A percentile compares a stretch with the other conserved stretches of the same genome.
These are phyloP conservation scores for Hypsopygia costalis DNA, from an alignment of 2,888 invertebrate species.

Conservation along the genomic window DNA sequence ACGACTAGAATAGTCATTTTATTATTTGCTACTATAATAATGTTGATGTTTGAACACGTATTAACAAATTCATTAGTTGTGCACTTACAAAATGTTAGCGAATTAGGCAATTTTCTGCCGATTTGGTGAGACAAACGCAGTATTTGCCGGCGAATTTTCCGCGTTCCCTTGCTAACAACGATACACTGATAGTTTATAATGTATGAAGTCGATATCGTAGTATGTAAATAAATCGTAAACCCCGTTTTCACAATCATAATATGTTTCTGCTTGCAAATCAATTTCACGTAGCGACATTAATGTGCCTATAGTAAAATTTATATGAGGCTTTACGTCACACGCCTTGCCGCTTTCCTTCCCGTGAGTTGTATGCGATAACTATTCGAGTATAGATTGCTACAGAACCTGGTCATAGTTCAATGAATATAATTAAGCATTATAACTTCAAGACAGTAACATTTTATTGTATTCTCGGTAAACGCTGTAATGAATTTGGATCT, in stretches of 20 bases:
- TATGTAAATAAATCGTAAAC: slow-evolving; percentile 80
- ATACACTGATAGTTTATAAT: slow-evolving; percentile 64
- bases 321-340: slow-evolving; percentile 74
- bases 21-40: background rate
- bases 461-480: slow-evolving; percentile 5
- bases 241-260: slow-evolving; percentile 80
- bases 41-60: no score
- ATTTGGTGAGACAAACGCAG: slow-evolving; percentile 1
- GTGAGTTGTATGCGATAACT: slow-evolving; percentile 57
- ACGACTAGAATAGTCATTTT: no score
- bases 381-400: slow-evolving; percentile 30
- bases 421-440: slow-evolving; percentile 20
- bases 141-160: slow-evolving; percentile 23
- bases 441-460: slow-evolving; percentile 14
- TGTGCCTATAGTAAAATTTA: slow-evolving; percentile 78
- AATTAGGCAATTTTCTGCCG: slow-evolving; percentile 5
- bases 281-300: slow-evolving; percentile 80
- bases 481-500: no score
- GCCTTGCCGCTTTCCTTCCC: slow-evolving; percentile 58
- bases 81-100: slow-evolving; percentile 1
- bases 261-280: slow-evolving; percentile 80
- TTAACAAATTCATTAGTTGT: background rate
- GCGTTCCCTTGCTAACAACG: slow-evolving; percentile 33
- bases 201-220: slow-evolving; percentile 65
- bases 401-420: slow-evolving; percentile 46